phyloP scores from a whole-genome alignment of 2,888 invertebrate species.

The Agrypnus murinus region DNA sequence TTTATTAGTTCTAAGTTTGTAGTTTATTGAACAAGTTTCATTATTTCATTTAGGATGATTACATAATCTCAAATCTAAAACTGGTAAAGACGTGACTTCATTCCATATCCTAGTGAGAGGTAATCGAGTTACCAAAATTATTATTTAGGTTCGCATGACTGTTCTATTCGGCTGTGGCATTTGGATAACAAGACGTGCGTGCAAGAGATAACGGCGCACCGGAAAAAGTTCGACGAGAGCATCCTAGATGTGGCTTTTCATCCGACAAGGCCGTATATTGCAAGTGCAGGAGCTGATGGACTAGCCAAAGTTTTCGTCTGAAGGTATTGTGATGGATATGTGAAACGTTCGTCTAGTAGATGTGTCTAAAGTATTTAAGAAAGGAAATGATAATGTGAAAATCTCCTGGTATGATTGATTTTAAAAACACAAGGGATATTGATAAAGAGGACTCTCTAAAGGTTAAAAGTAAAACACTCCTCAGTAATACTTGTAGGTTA shows the following conservation, averaged over 20 bases:
- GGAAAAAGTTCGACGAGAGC: constrained; percentile 99
- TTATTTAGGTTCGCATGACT: constrained; percentile 84
- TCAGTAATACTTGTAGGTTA: constrained; percentile 49
- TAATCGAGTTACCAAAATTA: no score
- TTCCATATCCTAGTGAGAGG: no score
- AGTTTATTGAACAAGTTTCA: background rate
- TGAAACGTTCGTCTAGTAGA: constrained; percentile 35
- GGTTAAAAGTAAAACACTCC: constrained; percentile 28
- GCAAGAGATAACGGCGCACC: constrained; percentile 99
- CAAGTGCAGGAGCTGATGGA: constrained; percentile 98
- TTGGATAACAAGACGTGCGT: constrained; percentile 99
- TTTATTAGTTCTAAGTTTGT: no score
- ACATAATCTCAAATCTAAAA: no score
- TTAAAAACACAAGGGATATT: background rate
- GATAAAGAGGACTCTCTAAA: constrained; percentile 42
- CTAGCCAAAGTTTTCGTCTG: constrained; percentile 98
- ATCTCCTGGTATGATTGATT: constrained; percentile 1
- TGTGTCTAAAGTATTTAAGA: constrained; percentile 29
- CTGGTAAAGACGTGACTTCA: no score
- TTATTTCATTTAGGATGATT: no score
- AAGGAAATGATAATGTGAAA: constrained; percentile 6
- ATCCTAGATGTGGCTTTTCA: constrained; percentile 99
- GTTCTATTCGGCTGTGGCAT: constrained; percentile 99
- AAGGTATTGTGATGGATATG: constrained; percentile 52
- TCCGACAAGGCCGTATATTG: constrained; percentile 98